phyloP scores from a whole-genome alignment of 2,113 vertebrate genomes.

The Sceloporus tristichus region DNA sequence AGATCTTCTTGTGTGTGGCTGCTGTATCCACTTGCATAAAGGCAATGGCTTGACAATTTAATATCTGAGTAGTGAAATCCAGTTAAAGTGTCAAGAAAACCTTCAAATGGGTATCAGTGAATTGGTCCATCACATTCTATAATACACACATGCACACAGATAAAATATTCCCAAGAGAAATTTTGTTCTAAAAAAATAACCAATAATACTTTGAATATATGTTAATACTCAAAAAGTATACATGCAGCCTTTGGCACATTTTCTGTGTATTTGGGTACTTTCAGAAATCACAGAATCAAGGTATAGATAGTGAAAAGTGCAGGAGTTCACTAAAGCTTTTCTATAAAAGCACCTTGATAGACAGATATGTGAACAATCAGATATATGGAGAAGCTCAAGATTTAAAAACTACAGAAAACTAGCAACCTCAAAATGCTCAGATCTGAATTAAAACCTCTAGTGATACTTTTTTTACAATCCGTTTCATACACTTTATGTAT shows the following conservation, averaged over 20 bases:
- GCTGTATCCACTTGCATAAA: neutral
- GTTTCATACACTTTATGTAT: slow-evolving; percentile 58
- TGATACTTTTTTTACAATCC: slow-evolving; percentile 62
- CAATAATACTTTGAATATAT: neutral
- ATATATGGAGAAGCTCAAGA: slow-evolving; percentile 34
- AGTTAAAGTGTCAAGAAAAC: neutral
- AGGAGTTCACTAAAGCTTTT: neutral
- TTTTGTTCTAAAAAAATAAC: neutral
- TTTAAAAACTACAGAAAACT: slow-evolving; percentile 38
- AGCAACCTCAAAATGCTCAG: slow-evolving; percentile 44
- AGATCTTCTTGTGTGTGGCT: too few species aligned
- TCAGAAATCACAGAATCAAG: neutral
- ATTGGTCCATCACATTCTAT: neutral
- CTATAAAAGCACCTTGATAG: too few species aligned
- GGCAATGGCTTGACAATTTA: neutral
- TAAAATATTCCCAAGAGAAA: neutral
- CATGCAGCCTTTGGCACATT: neutral
- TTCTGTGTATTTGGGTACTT: neutral
- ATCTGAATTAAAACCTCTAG: slow-evolving; percentile 62
- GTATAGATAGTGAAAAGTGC: neutral
- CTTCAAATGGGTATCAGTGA: neutral
- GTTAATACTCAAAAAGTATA: neutral
- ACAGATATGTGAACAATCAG: neutral
- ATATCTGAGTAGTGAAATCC: neutral
- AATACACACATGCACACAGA: neutral